Percentiles rank a stretch among this genome's conserved stretches.
phyloP scores from a whole-genome alignment of 2,113 vertebrate genomes.

The Hucho hucho region DNA sequence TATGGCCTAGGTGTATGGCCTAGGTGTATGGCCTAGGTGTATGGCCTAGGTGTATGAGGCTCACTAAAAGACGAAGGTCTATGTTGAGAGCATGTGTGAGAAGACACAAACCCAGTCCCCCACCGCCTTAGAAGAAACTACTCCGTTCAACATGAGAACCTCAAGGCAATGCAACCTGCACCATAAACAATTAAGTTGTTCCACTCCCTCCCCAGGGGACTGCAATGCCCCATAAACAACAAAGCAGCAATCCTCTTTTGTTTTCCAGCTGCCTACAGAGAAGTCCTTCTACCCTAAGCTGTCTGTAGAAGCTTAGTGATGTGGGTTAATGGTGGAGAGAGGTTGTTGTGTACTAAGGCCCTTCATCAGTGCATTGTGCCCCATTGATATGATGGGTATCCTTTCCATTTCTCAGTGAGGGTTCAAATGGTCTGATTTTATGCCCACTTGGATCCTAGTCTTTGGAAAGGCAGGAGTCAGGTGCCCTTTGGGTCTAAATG shows the following conservation, averaged over 20 bases:
- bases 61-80: conserved; percentile 10
- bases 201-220: conserved; percentile 43
- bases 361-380: neutral
- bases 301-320: no score
- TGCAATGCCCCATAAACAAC: conserved; percentile 52
- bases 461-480: conserved; percentile 20
- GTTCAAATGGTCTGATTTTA: neutral
- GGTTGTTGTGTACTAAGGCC: neutral
- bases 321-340: neutral
- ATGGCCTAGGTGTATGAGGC: neutral
- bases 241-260: conserved; percentile 54
- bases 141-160: conserved; percentile 9
- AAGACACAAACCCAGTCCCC: conserved; percentile 1
- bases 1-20: no score
- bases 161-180: conserved; percentile 37
- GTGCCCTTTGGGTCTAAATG: conserved; percentile 46
- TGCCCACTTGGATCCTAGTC: no score
- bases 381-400: neutral
- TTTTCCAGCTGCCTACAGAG: conserved; percentile 44
- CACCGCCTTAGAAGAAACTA: no score
- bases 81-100: conserved; percentile 53
- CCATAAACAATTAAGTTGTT: conserved; percentile 55
- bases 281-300: neutral
- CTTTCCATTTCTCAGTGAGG: neutral
- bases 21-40: no score